These are phyloP conservation scores for Microtus ochrogaster DNA, from an alignment of 2,113 vertebrate species.

Conservation along the genomic window DNA sequence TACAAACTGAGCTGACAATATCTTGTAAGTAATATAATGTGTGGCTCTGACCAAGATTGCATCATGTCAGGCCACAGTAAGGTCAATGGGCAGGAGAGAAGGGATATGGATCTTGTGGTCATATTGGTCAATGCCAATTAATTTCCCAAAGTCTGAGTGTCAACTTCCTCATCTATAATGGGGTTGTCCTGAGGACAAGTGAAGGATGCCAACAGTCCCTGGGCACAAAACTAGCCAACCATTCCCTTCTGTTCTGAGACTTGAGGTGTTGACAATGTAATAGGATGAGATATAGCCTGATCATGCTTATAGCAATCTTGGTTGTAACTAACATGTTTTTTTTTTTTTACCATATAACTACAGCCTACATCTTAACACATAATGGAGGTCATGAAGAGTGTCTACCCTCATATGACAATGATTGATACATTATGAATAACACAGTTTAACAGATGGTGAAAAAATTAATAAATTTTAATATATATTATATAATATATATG, in stretches of 20 bases:
- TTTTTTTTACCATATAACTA: neutral
- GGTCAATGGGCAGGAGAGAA: neutral
- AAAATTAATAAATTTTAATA: neutral
- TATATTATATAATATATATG: too few relatives aligned
- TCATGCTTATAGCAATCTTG: neutral
- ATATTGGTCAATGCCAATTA: neutral
- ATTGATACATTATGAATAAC: neutral
- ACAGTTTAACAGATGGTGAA: neutral
- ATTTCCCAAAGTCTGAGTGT: neutral
- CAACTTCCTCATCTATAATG: neutral
- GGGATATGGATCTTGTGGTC: neutral
- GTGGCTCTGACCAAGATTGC: neutral
- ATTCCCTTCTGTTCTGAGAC: neutral
- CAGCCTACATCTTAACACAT: neutral
- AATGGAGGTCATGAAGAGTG: neutral
- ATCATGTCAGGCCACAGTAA: neutral
- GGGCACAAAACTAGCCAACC: neutral
- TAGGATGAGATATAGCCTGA: neutral
- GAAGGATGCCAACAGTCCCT: neutral
- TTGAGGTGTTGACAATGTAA: neutral
- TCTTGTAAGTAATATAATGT: neutral
- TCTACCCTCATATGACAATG: rapidly evolving
- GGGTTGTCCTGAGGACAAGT: neutral
- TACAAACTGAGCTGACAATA: neutral
- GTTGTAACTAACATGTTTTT: neutral